Base-by-base conservation (phyloP, 2,888 invertebrate species). In the Lasioglossum leucozonium region DNA sequence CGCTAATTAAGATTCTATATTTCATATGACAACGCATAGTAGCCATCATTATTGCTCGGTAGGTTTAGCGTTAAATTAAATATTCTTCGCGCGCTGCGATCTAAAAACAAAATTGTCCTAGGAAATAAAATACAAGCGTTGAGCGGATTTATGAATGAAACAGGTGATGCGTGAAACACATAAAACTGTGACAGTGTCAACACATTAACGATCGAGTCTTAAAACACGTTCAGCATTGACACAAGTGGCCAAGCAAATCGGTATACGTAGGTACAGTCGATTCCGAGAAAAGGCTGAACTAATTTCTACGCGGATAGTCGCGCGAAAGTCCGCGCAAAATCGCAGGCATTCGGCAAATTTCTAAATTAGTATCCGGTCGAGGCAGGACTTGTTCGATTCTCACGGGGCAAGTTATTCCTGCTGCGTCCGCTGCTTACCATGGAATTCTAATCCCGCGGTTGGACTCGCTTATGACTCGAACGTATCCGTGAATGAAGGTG, bases 361-460 rank as follows among this genome's bases (percentile, higher is more conserved):
- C 58, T 26, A 4, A 58, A 58, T 13, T n/a, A 11, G 58, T 26
- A 30, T 26, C 58, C 26, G 26, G 34, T 51, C 58, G 16, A 4
- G 10, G 13, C 2, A 26, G n/a, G 13, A 58, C 26, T 26, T 26
- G n/a, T 13, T 71, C n/a, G 11, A n/a, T 42, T 42, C 42, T 11
- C 44, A 18, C 72, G 40, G 8, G 16, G 16, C 44, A 16, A 73
- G n/a, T 10, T 26, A 65, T 82, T 51, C 73, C 51, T 16, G 11
- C 8, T 34, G 79, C 13, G 47, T 30, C 40, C 26, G 72, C 42
- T 69, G 37, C 18, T 16, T 65, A n/a, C 51, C 65, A 1, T 4
- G 51, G 80, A 80, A 82, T 82, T 71, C 69, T 82, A 74, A 82
- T 74, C 67, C 30, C 51, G 5, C 1, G 16, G 13, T 8, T 51